Base-by-base conservation (phyloP, 2,113 vertebrate species). In the Zingel zingel region DNA sequence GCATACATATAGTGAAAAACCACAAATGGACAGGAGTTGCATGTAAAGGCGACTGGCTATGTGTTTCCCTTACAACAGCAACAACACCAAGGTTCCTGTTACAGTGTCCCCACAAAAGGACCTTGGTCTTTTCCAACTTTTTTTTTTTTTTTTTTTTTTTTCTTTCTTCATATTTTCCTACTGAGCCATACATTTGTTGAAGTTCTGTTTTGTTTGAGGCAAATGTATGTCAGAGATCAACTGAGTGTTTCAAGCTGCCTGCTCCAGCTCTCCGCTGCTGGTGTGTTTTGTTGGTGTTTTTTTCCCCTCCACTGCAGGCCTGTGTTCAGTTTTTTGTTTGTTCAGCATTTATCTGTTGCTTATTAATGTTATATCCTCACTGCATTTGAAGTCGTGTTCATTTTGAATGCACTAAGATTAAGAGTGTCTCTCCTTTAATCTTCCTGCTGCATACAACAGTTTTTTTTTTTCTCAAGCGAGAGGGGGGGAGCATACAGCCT, bases 141-240 rank as follows among this genome's bases (percentile, higher is more conserved):
- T 81, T 74, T 64, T 6, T 33, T 6, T 75, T 58, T 11, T 65
- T 79, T 53, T 77, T 36, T 83, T n/a, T 2, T 27, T 27, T 72
- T 58, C 11, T 65, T 79, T 53, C 75, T 43, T 83, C 39, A 71
- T 89, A n/a, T 70, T 82, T 83, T 85, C 77, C 79, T 73, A 58
- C 61, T 66, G 74, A 85, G 77, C 85, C 83, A 85, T 88, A 86
- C 88, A 89, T 92, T 86, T 86, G 84, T 89, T 84, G 51, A 81
- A 33, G 23, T 75, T 73, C 21, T 71, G 63, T 86, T 76, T 68
- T 66, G 66, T 85, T 80, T 68, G 36, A 27, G 68, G 74, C 88
- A 89, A 85, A 93, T 87, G 79, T 88, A 82, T 89, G 85, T 87
- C 36, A 71, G 76, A 81, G 21, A 86, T 87, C 18, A 45, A 27